Evolutionary conservation across 2,888 invertebrate species (phyloP), one percentile per base, ranked within the genome.

Genomic region (Conchocele bisecta): DNA sequence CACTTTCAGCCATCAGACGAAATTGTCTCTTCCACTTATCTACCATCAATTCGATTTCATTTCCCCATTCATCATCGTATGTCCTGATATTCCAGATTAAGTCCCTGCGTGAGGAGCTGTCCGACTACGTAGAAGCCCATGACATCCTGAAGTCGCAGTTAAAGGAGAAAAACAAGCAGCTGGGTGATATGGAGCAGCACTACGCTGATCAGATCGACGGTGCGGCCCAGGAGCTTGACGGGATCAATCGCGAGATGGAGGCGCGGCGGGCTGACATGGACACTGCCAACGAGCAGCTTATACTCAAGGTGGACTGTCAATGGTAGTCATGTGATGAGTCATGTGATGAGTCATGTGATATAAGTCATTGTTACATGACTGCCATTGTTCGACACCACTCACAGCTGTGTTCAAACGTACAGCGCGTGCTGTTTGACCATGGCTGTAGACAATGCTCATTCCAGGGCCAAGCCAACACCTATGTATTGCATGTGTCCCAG

Each of bases 281-380:
- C 20, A 76, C 81, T 20, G 81, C 82, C 17, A 87, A 84, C 71
- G 86, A 88, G 67, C 78, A 84, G 24, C 64, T 87, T 0, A 83
- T 87, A 20, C 51, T 86, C 2, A 88, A 86, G 83, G 88, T 88
- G 31, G 24, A 54, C 20, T 24, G 29, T 53, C 35, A 22, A 13
- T 29, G 20, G 22, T 22, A 17, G 29, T 33, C 39, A 42, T 26
- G 28, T 24, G 9, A 7, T 22, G 28, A 48, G 28, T 17, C 13
- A 5, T 22, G 11, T 48, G 13, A 9, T 42, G n/a, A 17, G 7
- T 42, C n/a, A 17, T n/a, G n/a, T n/a, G n/a, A n/a, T n/a, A n/a
- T n/a, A n/a, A n/a, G n/a, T n/a, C n/a, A n/a, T n/a, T n/a, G n/a
- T n/a, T n/a, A n/a, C n/a, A n/a, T n/a, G n/a, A n/a, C n/a, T n/a